These are phyloP conservation scores for Tinamus major DNA, from an alignment of 2,797 vertebrate genomes.

Conservation along the genomic window DNA sequence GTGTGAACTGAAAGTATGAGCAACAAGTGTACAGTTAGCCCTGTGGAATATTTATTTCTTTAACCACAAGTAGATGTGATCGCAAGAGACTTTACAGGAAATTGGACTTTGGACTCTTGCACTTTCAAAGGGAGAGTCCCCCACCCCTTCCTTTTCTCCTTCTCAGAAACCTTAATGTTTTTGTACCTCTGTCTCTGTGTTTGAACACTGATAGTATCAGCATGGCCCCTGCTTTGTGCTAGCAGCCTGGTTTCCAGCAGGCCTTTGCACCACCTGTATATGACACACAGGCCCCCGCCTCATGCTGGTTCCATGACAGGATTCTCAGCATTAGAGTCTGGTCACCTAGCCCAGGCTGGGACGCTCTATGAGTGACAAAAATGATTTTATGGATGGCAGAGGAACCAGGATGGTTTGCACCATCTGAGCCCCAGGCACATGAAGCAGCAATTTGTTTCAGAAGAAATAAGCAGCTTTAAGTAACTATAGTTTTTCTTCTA, in stretches of 20 bases:
- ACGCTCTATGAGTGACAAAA: background rate
- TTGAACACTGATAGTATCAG: slow-evolving; percentile 56
- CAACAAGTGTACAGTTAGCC: background rate
- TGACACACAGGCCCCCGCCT: slow-evolving; percentile 10
- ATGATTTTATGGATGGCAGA: background rate
- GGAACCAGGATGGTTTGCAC: background rate
- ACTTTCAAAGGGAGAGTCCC: background rate
- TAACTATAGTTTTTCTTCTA: slow-evolving; percentile 40
- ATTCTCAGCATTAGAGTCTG: slow-evolving; percentile 40
- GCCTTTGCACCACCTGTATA: slow-evolving; percentile 40
- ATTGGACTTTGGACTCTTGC: background rate
- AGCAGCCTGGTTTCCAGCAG: slow-evolving; percentile 45
- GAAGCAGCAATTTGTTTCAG: slow-evolving; percentile 51
- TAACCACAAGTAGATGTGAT: background rate
- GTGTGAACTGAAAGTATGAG: background rate
- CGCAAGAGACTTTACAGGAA: slow-evolving; percentile 13
- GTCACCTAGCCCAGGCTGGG: slow-evolving; percentile 47
- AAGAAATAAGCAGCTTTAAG: slow-evolving; percentile 46
- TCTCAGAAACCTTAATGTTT: slow-evolving; percentile 33
- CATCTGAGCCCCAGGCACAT: background rate
- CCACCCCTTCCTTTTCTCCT: background rate
- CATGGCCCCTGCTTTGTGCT: slow-evolving; percentile 51
- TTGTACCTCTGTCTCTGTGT: slow-evolving; percentile 57
- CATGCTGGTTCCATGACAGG: background rate
- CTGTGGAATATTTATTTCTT: slow-evolving; percentile 4